Evolutionary conservation across 2,888 invertebrate genomes (phyloP), one percentile per base, ranked within the genome.

Genomic region (Tenthredo amoena): DNA sequence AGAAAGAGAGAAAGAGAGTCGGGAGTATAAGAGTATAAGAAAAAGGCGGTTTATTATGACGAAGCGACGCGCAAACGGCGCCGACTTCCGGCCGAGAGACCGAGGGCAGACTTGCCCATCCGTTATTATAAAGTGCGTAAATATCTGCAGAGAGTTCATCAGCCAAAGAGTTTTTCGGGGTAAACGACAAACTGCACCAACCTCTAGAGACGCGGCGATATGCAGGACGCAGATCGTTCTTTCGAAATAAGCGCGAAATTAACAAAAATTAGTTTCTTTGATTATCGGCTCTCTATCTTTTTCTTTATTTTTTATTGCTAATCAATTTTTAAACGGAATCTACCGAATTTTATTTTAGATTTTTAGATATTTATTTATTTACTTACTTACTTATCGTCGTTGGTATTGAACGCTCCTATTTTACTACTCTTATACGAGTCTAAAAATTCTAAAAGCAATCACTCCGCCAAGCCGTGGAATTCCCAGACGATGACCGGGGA

Each of bases 31-130:
- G 58, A 37, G 37, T 68, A 81, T 62, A 68, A 84, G 84, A 84
- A 79, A 81, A 31, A 84, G 85, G 74, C 58, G 76, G 79, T 79
- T 85, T 65, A 82, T 40, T 81, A 58, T 81, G 40, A 62, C 58
- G 37, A 62, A 21, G 40, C 58, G 62, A 37, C 58, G 12, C 31
- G 81, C 81, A 81, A 81, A 81, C 62, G 81, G 62, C 62, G 62
- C 81, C 81, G 81, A 81, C 81, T 81, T 81, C 81, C 81, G 81
- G 81, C 62, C 40, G 21, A 40, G 62, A 37, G 55, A 74, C 47
- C 31, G 50, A 77, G 77, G 77, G 77, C 55, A 77, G 77, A 50
- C 77, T 77, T 55, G 47, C 43, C 21, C 77, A 77, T 77, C 77
- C 77, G 77, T 77, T 77, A 40, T 40, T 21, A 40, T 43, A 21